Conservation (phyloP, 2,113 vertebrate genomes). For the Sus scrofa region DNA sequence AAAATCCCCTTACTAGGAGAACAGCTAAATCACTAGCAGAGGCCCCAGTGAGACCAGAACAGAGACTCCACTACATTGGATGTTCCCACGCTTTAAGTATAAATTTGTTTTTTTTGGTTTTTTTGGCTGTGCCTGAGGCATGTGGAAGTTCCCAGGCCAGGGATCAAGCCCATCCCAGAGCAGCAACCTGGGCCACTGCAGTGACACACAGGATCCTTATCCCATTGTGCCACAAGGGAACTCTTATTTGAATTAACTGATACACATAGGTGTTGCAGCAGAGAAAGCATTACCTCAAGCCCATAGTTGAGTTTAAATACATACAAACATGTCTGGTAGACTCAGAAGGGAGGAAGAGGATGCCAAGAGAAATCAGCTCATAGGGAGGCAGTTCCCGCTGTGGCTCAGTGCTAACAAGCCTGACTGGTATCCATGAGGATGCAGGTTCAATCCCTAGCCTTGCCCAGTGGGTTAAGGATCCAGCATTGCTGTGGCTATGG, state of each 20-base stretch:
- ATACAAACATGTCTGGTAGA: not conserved
- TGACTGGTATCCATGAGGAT: too few relatives aligned
- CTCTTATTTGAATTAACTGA: not conserved
- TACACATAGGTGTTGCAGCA: not conserved
- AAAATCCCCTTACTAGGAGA: not conserved
- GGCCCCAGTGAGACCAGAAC: not conserved
- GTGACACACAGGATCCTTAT: not conserved
- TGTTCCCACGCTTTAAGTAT: not conserved
- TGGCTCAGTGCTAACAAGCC: too few relatives aligned
- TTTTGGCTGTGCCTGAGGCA: too few relatives aligned
- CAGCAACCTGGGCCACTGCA: not conserved
- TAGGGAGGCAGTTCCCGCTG: not conserved
- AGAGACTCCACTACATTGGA: not conserved
- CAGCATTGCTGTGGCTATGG: too few relatives aligned
- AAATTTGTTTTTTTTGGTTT: not conserved
- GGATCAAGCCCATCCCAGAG: too few relatives aligned
- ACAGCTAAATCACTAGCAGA: constrained; percentile 12
- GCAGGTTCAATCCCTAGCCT: too few relatives aligned
- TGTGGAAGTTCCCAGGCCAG: too few relatives aligned
- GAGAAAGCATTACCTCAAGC: not conserved
- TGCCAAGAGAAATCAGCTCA: not conserved
- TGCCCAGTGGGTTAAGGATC: too few relatives aligned
- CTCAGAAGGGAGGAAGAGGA: not conserved
- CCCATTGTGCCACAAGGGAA: not conserved
- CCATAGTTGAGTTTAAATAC: not conserved